A percentile compares a stretch with the other conserved stretches of the same genome.
Conservation (phyloP, 2,113 vertebrate species). For the Erythrocebus patas region DNA sequence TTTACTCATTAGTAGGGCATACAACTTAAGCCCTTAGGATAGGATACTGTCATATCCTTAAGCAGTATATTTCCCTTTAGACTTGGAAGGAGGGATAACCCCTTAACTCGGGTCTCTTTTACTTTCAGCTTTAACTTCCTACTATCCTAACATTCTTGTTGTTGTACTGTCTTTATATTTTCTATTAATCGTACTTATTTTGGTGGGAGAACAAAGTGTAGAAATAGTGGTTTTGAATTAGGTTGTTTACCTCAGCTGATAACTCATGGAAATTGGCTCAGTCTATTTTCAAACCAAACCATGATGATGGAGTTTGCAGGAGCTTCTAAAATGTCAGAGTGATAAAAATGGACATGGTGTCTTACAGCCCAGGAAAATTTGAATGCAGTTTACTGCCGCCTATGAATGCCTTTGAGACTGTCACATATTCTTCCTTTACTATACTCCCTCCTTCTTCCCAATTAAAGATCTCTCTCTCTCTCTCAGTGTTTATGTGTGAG, state of each 20-base stretch:
- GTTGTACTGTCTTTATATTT: neutral
- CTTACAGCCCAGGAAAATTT: slow-evolving; percentile 31
- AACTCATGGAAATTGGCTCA: neutral
- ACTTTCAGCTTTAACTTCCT: neutral
- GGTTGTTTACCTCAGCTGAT: neutral
- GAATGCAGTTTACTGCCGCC: slow-evolving; percentile 1
- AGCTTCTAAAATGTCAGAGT: slow-evolving; percentile 27
- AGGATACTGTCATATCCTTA: neutral
- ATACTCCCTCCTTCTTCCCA: neutral
- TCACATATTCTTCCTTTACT: slow-evolving; percentile 12
- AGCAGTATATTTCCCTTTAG: neutral
- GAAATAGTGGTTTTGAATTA: neutral
- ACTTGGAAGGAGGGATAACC: neutral
- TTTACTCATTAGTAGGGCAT: neutral
- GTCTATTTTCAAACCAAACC: neutral
- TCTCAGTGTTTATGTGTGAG: neutral
- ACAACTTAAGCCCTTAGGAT: neutral
- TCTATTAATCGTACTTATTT: neutral
- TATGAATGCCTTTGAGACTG: slow-evolving; percentile 28
- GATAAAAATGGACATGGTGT: neutral
- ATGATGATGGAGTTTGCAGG: neutral
- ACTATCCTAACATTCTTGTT: neutral
- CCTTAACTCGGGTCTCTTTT: neutral
- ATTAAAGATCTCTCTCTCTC: neutral
- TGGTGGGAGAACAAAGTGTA: neutral